A percentile compares a stretch with the other conserved stretches of the same genome.
Evolutionary conservation across 2,797 vertebrate species (phyloP).

Genomic region (Agapornis canus): DNA sequence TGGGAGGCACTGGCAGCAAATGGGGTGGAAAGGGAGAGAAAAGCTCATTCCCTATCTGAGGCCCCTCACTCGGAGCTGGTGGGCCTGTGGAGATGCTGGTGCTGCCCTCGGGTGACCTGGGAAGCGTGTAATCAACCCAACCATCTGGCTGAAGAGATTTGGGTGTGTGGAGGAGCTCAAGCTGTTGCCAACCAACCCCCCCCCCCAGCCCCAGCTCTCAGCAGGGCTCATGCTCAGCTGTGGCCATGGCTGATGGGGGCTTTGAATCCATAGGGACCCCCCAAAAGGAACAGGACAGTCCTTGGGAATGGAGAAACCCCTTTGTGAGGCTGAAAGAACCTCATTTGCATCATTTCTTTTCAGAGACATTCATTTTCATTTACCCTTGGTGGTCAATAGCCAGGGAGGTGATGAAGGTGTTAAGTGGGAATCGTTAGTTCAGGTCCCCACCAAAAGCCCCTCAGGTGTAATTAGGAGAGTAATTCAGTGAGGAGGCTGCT

Average conservation of each 20-base stretch:
- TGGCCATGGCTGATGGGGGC: neutral
- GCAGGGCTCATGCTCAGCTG: fast-evolving
- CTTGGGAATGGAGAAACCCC: neutral
- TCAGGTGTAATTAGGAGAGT: neutral
- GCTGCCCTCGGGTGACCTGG: neutral
- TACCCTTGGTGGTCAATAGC: fast-evolving
- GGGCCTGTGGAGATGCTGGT: neutral
- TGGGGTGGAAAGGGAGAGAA: fast-evolving
- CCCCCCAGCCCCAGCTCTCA: too few relatives aligned
- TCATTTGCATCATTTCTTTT: neutral
- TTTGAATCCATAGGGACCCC: neutral
- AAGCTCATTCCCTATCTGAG: fast-evolving
- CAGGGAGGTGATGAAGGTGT: too few relatives aligned
- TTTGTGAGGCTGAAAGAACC: neutral
- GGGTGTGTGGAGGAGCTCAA: neutral
- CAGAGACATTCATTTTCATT: neutral
- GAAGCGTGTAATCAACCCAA: neutral
- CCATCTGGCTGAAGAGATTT: neutral
- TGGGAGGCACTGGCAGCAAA: neutral
- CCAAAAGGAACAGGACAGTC: fast-evolving
- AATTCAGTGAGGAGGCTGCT: neutral
- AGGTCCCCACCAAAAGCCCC: neutral
- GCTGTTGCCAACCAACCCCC: neutral
- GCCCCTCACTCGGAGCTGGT: fast-evolving
- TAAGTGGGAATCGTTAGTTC: neutral